Evolutionary conservation across 2,113 vertebrate genomes (phyloP), one percentile per base, ranked within the genome.

Genomic region (Eurystomus gularis): DNA sequence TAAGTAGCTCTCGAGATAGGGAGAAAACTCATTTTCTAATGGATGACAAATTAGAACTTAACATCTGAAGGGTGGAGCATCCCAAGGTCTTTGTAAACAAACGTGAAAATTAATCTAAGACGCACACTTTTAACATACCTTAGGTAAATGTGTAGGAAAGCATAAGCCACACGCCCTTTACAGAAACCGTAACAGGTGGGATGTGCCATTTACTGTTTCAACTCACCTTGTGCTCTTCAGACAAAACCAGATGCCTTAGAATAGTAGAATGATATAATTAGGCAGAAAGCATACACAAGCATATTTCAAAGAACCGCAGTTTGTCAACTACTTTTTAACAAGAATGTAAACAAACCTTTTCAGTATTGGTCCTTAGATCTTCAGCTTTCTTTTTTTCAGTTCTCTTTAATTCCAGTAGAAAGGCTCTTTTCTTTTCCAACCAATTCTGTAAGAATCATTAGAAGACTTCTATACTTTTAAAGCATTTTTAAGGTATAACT

Each of bases 341-440:
- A 40, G 12, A 83, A 64, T 2, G 65, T 42, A 81, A 77, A 88
- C 72, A 96, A 96, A 99, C 99, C 98, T 97, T 97, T 96, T 98
- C 97, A 93, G 86, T 91, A 94, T 98, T 97, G 21, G 97, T 98
- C 75, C 97, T 98, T 87, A 98, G 96, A 12, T 98, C 87, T 86
- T 98, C 97, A 80, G 98, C 98, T 94, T 99, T 98, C 77, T 98
- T 97, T 92, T 98, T 99, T 97, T 99, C 99, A 58, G 75, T 87
- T 90, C 96, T 98, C 80, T 98, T 95, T 31, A 95, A 97, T 93
- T 98, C 97, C 92, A 97, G 96, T 40, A 98, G 94, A 93, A 97
- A 96, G n/a, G 96, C 90, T 76, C 97, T 98, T 97, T 99, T 99
- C 97, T 98, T 99, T 97, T 98, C 97, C 64, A 99, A 95, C 99